Base-by-base conservation (phyloP, 2,113 vertebrate genomes). In the Oxyura jamaicensis region DNA sequence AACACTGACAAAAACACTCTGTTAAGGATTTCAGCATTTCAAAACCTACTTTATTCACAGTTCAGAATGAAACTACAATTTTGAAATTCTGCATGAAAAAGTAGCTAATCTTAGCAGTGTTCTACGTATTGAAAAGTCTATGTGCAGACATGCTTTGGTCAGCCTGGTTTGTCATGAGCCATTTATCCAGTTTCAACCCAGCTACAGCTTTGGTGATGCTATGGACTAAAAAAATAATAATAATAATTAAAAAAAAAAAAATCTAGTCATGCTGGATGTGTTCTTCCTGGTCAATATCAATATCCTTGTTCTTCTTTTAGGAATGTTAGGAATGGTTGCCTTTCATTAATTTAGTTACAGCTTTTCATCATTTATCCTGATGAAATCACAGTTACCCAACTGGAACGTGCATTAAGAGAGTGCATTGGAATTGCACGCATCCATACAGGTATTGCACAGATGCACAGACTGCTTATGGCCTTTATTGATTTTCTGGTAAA, bases 261-360 rank as follows among this genome's bases (percentile, higher is more conserved):
- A 48, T 21, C 25, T 14, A 53, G 31, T 13, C 19, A 16, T 28
- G 13, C 1, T 1, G 0, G 21, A 29, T 17, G 33, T 56, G 33
- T 25, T 41, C 41, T 71, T 75, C 52, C 46, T 9, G 19, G 33
- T 3, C 3, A 50, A 52, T 60, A 17, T 15, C 60, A 25, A 60
- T 56, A 41, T 10, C 3, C 4, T 2, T 0, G 10, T 48, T 48
- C 46, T 69, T 31, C 13, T 65, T n/a, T 28, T 59, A 18, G 39
- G 26, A 91, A 74, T 60, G 15, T 28, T 59, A 18, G 39, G 26
- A 91, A 74, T 60, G 18, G 3, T 5, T 73, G 88, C 5, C 59
- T 48, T 60, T 22, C n/a, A 58, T 31, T 11, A 29, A 73, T 5
- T 35, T 8, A 72, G 1, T 62, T 80, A 56, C 1, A 50, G 14